Evolutionary conservation across 2,113 vertebrate genomes (phyloP), one percentile per base, ranked within the genome.

Genomic region (Spermophilus dauricus): DNA sequence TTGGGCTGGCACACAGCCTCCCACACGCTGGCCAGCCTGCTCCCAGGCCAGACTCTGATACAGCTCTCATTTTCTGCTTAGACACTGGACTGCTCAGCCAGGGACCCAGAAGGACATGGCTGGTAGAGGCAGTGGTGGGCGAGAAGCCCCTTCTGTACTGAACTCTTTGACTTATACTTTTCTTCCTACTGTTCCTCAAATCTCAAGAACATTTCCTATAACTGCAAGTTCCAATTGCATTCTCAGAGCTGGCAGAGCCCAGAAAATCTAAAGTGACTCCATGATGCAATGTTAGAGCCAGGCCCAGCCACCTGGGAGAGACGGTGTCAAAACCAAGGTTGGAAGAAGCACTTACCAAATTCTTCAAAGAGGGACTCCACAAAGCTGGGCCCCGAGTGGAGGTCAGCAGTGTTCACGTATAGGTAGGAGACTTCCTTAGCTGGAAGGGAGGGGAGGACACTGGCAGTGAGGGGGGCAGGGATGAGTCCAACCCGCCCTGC

Each of bases 361-460:
- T 99, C 99, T 93, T 99, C 99, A 92, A 99, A 99, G 86, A 99
- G 99, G 28, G 99, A 99, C 98, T 99, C 99, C 92, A 99, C 99
- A 5, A 99, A 99, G 98, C 99, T 99, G 72, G 99, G 99, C 95
- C 99, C 99, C 4, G 99, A 99, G 98, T 99, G 99, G 91, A 99
- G 99, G 77, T 99, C 99, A 0, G 99, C 99, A 0, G 99, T 99
- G 98, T 99, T 99, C 99, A 99, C 99, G 0, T 99, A 99, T 97
- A 99, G 99, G 97, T 99, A 99, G 48, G 99, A 99, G 84, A 98
- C 96, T 2, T 99, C 99, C 89, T 99, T 99, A 87, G 99, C 99
- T 99, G 98, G 45, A 97, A 97, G 93, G 0, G 16, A 96, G 51
- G 58, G 87, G 56, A 91, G n/a, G 69, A 82, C 20, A 0, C 12